These are phyloP conservation scores for Desmodus rotundus DNA, from an alignment of 2,113 vertebrate genomes.

Conservation along the genomic window DNA sequence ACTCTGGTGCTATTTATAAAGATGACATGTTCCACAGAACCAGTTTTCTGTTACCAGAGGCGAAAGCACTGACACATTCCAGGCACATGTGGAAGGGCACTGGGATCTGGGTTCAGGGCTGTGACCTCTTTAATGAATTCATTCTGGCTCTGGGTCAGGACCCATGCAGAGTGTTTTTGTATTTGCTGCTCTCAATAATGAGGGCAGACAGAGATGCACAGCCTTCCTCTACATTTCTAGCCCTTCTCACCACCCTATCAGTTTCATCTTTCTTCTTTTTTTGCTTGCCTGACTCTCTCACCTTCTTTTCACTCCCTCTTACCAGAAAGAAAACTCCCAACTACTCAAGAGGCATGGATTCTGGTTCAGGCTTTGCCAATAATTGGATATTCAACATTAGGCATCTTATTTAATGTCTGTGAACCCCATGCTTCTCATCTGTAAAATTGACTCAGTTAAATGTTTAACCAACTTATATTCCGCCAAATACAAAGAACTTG, in stretches of 20 bases:
- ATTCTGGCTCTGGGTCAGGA: background rate
- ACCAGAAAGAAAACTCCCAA: background rate
- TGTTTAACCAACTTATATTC: background rate
- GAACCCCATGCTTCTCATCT: background rate
- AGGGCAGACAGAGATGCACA: background rate
- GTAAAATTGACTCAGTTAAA: background rate
- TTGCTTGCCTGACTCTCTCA: background rate
- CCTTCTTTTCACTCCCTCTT: background rate
- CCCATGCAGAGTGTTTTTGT: background rate
- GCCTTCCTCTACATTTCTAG: background rate
- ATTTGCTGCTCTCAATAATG: background rate
- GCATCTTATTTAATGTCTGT: background rate
- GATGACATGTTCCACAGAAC: background rate
- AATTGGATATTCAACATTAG: background rate
- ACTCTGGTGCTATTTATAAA: conserved; percentile 48
- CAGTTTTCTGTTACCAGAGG: conserved; percentile 21
- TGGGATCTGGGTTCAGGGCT: background rate
- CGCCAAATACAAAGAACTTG: background rate
- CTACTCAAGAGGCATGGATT: background rate
- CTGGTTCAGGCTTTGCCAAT: background rate
- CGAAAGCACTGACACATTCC: conserved; percentile 17
- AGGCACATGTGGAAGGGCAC: background rate
- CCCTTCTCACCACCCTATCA: background rate
- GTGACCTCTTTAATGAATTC: background rate
- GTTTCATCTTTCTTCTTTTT: background rate